A percentile compares a stretch with the other conserved stretches of the same genome.
phyloP scores from a whole-genome alignment of 1,140 invertebrate genomes.

The Trichonephila inaurata region DNA sequence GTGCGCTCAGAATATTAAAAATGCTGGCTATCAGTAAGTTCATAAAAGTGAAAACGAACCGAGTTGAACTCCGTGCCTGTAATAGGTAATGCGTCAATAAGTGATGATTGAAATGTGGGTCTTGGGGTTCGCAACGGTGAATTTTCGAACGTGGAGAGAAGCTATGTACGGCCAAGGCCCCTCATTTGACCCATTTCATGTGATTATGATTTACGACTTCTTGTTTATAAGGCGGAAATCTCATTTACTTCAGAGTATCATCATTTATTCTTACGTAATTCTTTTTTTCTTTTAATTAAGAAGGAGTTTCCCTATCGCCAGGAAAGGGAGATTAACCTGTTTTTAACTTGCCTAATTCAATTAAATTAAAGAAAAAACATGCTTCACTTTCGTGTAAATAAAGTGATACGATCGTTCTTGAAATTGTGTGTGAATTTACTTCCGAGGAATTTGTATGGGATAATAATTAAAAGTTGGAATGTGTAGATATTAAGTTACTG shows the following conservation, averaged over 20 bases:
- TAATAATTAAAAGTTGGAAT: too few species aligned
- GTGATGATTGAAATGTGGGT: slow-evolving; percentile 8
- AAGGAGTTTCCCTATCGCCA: background rate
- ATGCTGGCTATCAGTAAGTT: background rate
- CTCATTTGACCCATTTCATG: slow-evolving; percentile 29
- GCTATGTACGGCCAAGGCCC: background rate
- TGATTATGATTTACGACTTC: slow-evolving; percentile 27
- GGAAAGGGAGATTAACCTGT: background rate
- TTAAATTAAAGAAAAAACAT: background rate
- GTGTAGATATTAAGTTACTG: too few species aligned
- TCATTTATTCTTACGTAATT: slow-evolving; percentile 19
- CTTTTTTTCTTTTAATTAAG: background rate
- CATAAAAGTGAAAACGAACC: background rate
- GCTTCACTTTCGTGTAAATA: too few species aligned
- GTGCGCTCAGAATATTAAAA: background rate
- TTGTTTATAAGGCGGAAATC: slow-evolving; percentile 6
- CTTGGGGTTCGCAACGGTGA: background rate
- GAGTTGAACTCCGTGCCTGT: background rate
- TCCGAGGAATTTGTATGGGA: too few species aligned
- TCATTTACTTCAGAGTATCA: slow-evolving; percentile 2
- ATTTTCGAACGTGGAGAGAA: background rate
- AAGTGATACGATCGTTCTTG: too few species aligned
- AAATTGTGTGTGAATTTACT: too few species aligned
- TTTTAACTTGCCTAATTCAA: background rate
- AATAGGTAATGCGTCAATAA: background rate